phyloP scores from a whole-genome alignment of 2,888 invertebrate species.

The Brachyptera putata region DNA sequence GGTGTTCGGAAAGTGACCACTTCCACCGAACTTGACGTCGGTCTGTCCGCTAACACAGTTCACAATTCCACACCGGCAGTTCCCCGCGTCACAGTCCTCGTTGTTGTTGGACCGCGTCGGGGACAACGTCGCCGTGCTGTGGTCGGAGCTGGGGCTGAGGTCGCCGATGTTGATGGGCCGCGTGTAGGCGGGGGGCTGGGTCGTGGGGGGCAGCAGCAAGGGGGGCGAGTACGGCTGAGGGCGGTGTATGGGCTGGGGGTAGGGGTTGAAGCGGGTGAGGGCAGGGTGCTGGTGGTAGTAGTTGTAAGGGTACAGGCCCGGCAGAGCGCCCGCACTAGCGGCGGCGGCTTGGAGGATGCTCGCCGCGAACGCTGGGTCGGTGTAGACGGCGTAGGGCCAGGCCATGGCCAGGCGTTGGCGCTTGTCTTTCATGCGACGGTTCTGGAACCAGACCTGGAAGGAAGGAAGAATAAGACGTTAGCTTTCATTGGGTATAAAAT shows the following conservation, averaged over 20 bases:
- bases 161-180: background rate
- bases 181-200: constrained; percentile 1
- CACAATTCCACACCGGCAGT: constrained; percentile 48
- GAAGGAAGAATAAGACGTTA: too few relatives aligned
- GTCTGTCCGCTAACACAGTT: constrained; percentile 43
- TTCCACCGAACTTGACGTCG: too few relatives aligned
- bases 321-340: constrained; percentile 20
- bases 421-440: constrained; percentile 95
- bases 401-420: constrained; percentile 89
- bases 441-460: constrained; percentile 94
- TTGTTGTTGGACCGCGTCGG: constrained; percentile 8
- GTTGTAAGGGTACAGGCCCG: constrained; percentile 22
- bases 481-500: too few relatives aligned
- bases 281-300: constrained; percentile 22
- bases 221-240: constrained; percentile 23
- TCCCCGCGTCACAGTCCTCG: constrained; percentile 24
- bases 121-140: background rate
- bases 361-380: constrained; percentile 90
- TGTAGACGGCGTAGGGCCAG: constrained; percentile 94
- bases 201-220: constrained; percentile 13
- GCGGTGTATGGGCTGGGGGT: constrained; percentile 17
- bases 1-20: too few relatives aligned
- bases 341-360: constrained; percentile 74
- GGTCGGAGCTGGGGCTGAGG: constrained; percentile 7
- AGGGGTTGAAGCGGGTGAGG: constrained; percentile 8